A percentile compares a stretch with the other conserved stretches of the same genome.
These are phyloP conservation scores for Clitarchus hookeri DNA, from an alignment of 2,888 invertebrate species.

Conservation along the genomic window DNA sequence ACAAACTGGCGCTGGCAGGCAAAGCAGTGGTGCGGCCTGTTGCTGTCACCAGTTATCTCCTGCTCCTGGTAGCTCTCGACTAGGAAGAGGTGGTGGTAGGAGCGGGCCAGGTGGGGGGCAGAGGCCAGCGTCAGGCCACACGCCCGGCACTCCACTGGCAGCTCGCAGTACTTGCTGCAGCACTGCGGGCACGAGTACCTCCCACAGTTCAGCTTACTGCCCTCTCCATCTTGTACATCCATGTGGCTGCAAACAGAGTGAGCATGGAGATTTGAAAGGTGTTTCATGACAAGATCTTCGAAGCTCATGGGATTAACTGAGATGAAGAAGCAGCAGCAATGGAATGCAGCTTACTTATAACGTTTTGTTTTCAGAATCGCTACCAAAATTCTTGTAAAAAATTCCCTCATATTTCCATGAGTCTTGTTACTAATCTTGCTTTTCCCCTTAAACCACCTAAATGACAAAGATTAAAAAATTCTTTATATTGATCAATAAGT, in stretches of 20 bases:
- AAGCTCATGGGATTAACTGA: no score
- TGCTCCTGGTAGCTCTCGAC: slow-evolving; percentile 83
- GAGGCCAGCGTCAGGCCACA: slow-evolving; percentile 96
- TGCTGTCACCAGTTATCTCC: slow-evolving; percentile 46
- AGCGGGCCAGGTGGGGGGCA: slow-evolving; percentile 96
- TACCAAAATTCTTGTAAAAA: no score
- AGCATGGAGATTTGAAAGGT: no score
- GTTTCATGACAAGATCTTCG: no score
- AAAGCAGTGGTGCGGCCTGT: slow-evolving; percentile 67
- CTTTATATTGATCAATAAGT: no score
- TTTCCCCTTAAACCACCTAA: no score
- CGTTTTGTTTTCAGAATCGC: no score
- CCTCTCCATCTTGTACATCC: slow-evolving; percentile 65
- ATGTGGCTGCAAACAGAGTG: slow-evolving; percentile 71
- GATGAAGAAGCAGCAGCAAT: no score
- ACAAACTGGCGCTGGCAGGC: slow-evolving; percentile 74
- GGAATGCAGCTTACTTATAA: no score
- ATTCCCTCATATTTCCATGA: no score
- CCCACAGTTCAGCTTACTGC: slow-evolving; percentile 70
- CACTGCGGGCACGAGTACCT: slow-evolving; percentile 95
- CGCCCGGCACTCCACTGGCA: slow-evolving; percentile 95
- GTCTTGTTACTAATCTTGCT: no score
- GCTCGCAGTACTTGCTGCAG: slow-evolving; percentile 95
- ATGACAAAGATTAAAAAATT: no score
- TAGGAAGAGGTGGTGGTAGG: slow-evolving; percentile 97